Base-by-base conservation (phyloP, 2,113 vertebrate species). In the Paradisaea rubra region DNA sequence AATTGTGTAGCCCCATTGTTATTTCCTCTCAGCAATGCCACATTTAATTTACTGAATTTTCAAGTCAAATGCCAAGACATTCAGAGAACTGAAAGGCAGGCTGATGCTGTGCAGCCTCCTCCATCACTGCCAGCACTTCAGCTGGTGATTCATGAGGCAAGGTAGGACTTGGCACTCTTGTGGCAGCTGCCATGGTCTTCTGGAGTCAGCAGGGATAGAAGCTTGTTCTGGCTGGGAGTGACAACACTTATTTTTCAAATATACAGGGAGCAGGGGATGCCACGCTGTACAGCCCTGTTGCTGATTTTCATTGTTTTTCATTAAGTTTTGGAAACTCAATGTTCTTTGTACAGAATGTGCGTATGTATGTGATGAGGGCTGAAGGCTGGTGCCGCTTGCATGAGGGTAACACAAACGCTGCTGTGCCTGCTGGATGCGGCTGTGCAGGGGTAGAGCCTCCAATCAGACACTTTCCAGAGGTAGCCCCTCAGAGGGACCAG, bases 31-130 rank as follows among this genome's bases (percentile, higher is more conserved):
- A 94, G 87, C 93, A 87, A 92, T 76, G 94, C 93, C 96, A 94
- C 93, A 70, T 94, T 80, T 92, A 94, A 92, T 92, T 93, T 94
- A 83, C 93, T 89, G 94, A 88, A 76, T 95, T 93, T 88, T 94
- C 18, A 41, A 95, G 93, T 96, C 95, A 95, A 94, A 97, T 94
- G 89, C 84, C 94, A 92, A 92, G 90, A 91, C 80, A 28, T 78
- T 87, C 81, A 53, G 81, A 69, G 86, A 77, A 80, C 61, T 42
- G 81, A 86, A 66, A 61, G 91, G 89, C 78, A 91, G 73, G 70
- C 81, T 87, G 86, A 72, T 49, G 71, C 91, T 89, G 21, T 56
- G 41, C 86, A 72, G 87, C 91, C 86, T 68, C 35, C n/a, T 92
- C 78, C 87, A 63, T 87, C 81, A 76, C 85, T 89, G 87, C 87